Conservation (phyloP, 2,888 invertebrate genomes). For the Clivina fossor region DNA sequence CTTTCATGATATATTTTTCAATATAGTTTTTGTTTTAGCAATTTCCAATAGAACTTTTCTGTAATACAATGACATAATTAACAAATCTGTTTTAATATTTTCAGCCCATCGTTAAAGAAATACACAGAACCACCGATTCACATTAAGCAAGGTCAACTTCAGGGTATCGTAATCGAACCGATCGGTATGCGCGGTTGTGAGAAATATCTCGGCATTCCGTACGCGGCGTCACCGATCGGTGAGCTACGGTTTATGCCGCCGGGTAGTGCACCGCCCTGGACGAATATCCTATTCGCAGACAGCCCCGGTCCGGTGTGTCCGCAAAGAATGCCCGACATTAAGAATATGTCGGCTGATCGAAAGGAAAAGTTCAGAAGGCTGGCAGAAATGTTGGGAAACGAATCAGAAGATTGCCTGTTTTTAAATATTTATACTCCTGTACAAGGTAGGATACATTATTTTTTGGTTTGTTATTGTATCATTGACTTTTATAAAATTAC, state of each 20-base stretch:
- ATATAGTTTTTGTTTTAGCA: too few species aligned
- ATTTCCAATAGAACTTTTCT: too few species aligned
- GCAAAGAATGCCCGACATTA: conserved; percentile 72
- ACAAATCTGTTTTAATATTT: too few species aligned
- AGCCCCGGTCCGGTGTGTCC: conserved; percentile 83
- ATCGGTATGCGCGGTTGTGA: conserved; percentile 67
- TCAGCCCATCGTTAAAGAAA: conserved; percentile 32
- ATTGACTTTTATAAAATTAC: background rate
- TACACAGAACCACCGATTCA: conserved; percentile 56
- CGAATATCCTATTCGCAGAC: conserved; percentile 67
- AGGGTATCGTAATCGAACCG: conserved; percentile 68
- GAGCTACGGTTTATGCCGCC: conserved; percentile 83
- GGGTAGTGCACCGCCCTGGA: conserved; percentile 63
- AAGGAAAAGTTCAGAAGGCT: conserved; percentile 72
- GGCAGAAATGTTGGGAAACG: conserved; percentile 67
- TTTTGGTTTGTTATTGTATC: conserved; percentile 2
- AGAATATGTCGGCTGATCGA: conserved; percentile 66
- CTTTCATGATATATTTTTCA: too few species aligned
- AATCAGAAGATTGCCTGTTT: conserved; percentile 87
- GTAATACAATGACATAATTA: too few species aligned
- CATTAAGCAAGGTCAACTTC: conserved; percentile 68
- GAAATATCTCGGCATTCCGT: conserved; percentile 78
- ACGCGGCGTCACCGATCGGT: conserved; percentile 77
- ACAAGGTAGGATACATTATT: conserved; percentile 63
- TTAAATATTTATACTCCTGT: conserved; percentile 90